Evolutionary conservation across 2,888 invertebrate genomes (phyloP), one percentile per base, ranked within the genome.

Genomic region (Amblyteles armatorius): DNA sequence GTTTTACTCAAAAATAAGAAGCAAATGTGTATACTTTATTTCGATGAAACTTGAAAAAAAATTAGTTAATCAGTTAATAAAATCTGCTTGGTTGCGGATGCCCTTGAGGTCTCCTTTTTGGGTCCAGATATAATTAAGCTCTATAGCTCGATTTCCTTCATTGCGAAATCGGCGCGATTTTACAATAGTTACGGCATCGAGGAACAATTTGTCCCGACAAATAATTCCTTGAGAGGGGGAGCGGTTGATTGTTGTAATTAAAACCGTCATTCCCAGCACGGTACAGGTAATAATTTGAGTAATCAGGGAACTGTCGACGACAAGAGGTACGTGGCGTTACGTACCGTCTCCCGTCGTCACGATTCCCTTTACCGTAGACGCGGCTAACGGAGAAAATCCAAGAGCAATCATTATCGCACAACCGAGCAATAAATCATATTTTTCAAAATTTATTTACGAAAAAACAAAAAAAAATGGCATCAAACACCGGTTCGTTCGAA

Each of bases 211-310:
- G 57, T 57, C 57, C 3, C 26, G 57, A 44, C 44, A 13, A 44
- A 44, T 44, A 44, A 44, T 13, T 44, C 13, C 44, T 13, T 13
- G 13, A 3, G 13, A 44, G 11, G 13, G 36, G 36, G 44, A 44
- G 13, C 13, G 57, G 26, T 57, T 57, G 57, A 57, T 57, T 22
- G 57, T 57, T 57, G 57, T 11, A 11, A 57, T 57, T 57, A 57
- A 26, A 57, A 57, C 26, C 57, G 26, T 57, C 7, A 22, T 16
- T 13, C 5, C 40, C 60, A 36, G 48, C 33, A 19, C 33, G 22
- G 7, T 57, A 48, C 19, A 52, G 68, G 33, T 68, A 33, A 74
- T 74, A 67, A 74, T 74, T 81, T 74, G 22, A 57, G 68, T 74
- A 60, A 81, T 74, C 74, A 69, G 48, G 69, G 74, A 68, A 74